Evolutionary conservation across 2,888 invertebrate genomes (phyloP), one percentile per base, ranked within the genome.

Genomic region (Nebria brevicollis): DNA sequence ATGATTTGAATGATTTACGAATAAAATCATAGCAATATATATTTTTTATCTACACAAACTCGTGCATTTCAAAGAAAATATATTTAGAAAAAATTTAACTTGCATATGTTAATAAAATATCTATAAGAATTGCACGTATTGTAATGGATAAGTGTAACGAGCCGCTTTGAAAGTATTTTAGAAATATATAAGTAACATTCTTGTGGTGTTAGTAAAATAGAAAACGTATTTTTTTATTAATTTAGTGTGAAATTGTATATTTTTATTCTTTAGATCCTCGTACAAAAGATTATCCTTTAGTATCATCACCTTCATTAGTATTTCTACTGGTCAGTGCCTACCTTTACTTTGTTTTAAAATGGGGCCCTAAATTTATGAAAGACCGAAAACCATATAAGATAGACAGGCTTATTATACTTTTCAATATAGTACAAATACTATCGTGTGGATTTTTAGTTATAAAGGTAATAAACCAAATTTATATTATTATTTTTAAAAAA

Each of bases 301-400:
- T 92, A 82, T 88, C 89, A 1, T 88, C 85, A 88, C 91, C 83
- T n/a, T 64, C 88, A 0, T 90, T 93, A 77, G 85, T 91, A 86
- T 88, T 89, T 79, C 75, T 90, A 20, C 34, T 34, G 5, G 1
- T 34, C 5, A 34, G 2, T 34, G 34, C 4, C 34, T 93, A 93
- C 86, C 89, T 92, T 82, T 90, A 91, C 74, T 91, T 92, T 83
- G 91, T 92, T 13, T 90, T 90, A 8, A 88, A 90, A 70, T 90
- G 92, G 88, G 94, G 94, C 0, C 94, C 94, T 0, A 89, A 90
- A 41, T 88, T 92, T 75, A 95, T 95, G 94, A 90, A 90, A 82
- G 90, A 93, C 84, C 89, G 93, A 6, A 89, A 90, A 74, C 92
- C 94, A 0, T 92, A 91, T 85, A 90, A 93, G 25, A 86, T 94